Base-by-base conservation (phyloP, 2,888 invertebrate species). In the Cephalotes varians region DNA sequence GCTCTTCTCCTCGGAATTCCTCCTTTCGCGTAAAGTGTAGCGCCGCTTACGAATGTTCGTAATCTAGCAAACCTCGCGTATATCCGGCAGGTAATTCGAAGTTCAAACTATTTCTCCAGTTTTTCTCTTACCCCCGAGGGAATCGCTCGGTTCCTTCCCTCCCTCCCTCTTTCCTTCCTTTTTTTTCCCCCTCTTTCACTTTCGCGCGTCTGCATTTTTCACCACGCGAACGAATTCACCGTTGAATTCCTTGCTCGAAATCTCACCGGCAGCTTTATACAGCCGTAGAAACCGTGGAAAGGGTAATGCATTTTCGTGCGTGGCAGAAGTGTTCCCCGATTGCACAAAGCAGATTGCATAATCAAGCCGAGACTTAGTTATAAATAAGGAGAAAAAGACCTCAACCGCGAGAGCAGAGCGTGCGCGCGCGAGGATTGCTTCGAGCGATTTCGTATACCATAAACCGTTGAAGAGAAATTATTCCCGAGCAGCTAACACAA, bases 41-140 rank as follows among this genome's bases (percentile, higher is more conserved):
- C 54, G 34, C 56, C 28, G 69, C 54, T 69, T 74, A 76, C 74
- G 56, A 76, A 64, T 76, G 65, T 44, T 64, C 81, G 69, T 81
- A 81, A 76, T 69, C 81, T 47, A 51, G 71, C 77, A 71, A 87
- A 62, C 64, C 60, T 25, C 65, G 67, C 58, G 76, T 69, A 81
- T 28, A 65, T 73, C n/a, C 71, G 49, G 7, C 60, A 37, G 60
- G 71, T 87, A 85, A 86, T 82, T 87, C 74, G 60, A 79, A 82
- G 79, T 84, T 87, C 74, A 79, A 74, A 76, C 81, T 76, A 67
- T 84, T 77, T 67, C 31, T 58, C 34, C 49, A 15, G 51, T 67
- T 79, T 64, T 62, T 54, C 71, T 72, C 74, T 67, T 49, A 47
- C 37, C 21, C 34, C 21, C 34, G 25, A 25, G 71, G 64, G 71